Base-by-base conservation (phyloP, 2,113 vertebrate species). In the Chaetorhynchus papuensis region DNA sequence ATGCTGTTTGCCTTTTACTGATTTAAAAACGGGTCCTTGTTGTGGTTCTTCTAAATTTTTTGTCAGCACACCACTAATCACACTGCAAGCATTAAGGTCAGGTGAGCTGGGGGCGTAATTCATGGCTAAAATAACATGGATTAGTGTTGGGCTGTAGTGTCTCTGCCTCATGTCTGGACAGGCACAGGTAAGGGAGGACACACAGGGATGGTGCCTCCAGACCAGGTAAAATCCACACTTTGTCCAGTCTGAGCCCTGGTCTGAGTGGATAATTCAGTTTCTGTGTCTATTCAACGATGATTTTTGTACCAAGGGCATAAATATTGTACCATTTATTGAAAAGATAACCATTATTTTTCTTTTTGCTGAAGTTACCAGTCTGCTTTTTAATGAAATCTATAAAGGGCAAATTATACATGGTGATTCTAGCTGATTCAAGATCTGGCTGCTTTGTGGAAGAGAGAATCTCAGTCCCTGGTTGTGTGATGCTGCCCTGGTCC, bases 41-140 rank as follows among this genome's bases (percentile, higher is more conserved):
- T 35, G 30, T 27, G 28, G 0, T 57, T 22, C 0, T 41, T 30
- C 49, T n/a, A 0, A 1, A 5, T 24, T 76, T 35, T 37, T 64
- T 15, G 31, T 61, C 23, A 72, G 39, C 26, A 57, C 26, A 30
- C 1, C 37, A 31, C 21, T 49, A 39, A 65, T 90, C 18, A 53
- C 11, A 35, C 26, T 24, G 41, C 57, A 60, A 83, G 5, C 11
- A 16, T 79, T 56, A n/a, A 52, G 44, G 33, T 54, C 35, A 59
- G 28, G 27, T 37, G 37, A 89, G 14, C 4, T 72, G 22, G 10
- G n/a, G 44, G 9, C 7, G 18, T 21, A 59, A 63, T 52, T 90
- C 6, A 19, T 18, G 14, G 5, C 8, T 81, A 63, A 44, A n/a
- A 17, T 63, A 70, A 27, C 4, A 13, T 6, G 65, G 31, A 7